phyloP scores from a whole-genome alignment of 1,140 invertebrate genomes.

The Venturia canescens region DNA sequence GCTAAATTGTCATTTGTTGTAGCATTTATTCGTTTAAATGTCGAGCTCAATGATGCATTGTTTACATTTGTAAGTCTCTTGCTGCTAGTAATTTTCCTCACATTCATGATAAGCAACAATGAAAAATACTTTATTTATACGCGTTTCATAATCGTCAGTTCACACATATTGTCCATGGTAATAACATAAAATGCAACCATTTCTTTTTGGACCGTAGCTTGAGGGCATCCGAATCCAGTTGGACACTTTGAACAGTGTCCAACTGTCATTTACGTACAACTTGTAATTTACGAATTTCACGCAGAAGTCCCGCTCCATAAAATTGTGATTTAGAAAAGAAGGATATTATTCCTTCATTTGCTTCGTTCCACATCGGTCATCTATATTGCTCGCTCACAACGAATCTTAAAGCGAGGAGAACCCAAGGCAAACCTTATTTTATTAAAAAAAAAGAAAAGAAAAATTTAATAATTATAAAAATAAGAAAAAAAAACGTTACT shows the following conservation, averaged over 20 bases:
- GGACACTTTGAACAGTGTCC: not conserved
- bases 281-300: slow-evolving; percentile 31
- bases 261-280: not conserved
- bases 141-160: not conserved
- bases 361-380: slow-evolving; percentile 8
- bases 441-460: not conserved
- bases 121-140: slow-evolving; percentile 7
- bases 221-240: slow-evolving; percentile 22
- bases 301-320: slow-evolving; percentile 1
- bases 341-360: not conserved
- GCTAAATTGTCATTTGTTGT: slow-evolving; percentile 12
- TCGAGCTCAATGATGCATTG: not conserved
- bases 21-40: not conserved
- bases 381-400: slow-evolving; percentile 17
- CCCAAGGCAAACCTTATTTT: slow-evolving; percentile 16
- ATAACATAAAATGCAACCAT: not conserved
- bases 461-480: not conserved
- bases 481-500: slow-evolving; percentile 29
- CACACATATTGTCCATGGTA: slow-evolving; percentile 7
- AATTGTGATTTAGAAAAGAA: not conserved
- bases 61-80: slow-evolving; percentile 16
- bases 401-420: slow-evolving; percentile 1
- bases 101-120: no score
- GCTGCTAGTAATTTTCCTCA: not conserved
- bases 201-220: slow-evolving; percentile 7